Evolutionary conservation across 1,140 invertebrate species (phyloP).

Genomic region (Cheumatopsyche charites): DNA sequence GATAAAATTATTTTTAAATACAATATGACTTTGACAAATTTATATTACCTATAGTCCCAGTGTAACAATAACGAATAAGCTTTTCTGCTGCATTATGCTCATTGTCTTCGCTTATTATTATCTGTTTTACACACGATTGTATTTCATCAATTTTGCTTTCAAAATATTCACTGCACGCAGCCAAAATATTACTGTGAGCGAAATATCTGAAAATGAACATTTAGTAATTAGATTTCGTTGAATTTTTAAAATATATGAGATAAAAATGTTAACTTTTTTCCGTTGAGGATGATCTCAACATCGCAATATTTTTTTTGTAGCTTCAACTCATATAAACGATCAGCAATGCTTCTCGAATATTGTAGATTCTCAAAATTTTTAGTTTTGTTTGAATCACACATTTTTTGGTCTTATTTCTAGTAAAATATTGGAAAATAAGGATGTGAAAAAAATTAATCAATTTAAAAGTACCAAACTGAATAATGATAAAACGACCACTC

Average conservation of each 20-base stretch:
- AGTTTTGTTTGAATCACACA: not conserved
- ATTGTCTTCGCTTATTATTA: not conserved
- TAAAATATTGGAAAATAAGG: too few relatives aligned
- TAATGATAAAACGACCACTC: too few relatives aligned
- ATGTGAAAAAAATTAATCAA: too few relatives aligned
- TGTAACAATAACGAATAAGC: not conserved
- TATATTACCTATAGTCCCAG: not conserved
- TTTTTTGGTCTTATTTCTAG: too few relatives aligned
- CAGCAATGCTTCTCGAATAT: not conserved
- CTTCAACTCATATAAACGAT: not conserved
- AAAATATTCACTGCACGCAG: not conserved
- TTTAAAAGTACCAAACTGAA: too few relatives aligned
- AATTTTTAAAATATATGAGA: too few relatives aligned
- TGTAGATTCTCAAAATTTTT: not conserved
- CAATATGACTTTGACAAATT: too few relatives aligned
- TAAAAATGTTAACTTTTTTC: not conserved
- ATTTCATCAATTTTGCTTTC: not conserved
- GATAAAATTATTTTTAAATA: too few relatives aligned
- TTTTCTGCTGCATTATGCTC: not conserved
- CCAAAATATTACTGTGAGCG: not conserved
- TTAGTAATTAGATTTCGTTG: not conserved
- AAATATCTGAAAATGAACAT: not conserved
- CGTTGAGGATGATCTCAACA: not conserved
- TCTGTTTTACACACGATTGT: not conserved
- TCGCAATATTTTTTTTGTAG: not conserved